These are phyloP conservation scores for Amblyraja radiata DNA, from an alignment of 2,797 vertebrate species.

Conservation along the genomic window DNA sequence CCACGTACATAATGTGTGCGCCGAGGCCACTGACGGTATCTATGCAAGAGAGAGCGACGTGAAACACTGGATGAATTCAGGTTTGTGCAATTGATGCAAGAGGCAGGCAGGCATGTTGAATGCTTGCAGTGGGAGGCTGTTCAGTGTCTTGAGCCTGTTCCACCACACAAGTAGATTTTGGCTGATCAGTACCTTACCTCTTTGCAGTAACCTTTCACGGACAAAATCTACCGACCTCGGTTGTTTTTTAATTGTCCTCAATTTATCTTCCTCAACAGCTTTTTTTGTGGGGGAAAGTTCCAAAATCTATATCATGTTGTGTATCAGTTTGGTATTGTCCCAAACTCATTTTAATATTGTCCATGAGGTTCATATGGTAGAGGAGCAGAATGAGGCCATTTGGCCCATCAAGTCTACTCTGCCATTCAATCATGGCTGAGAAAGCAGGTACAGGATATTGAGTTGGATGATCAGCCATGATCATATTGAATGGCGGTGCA, in stretches of 20 bases:
- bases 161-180: background rate
- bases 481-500: no score
- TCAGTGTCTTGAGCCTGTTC: background rate
- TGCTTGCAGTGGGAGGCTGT: background rate
- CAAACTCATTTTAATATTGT: no score
- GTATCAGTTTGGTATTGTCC: no score
- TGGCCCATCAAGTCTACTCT: no score
- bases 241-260: background rate
- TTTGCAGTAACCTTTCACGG: background rate
- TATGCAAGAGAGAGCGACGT: constrained; percentile 83
- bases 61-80: constrained; percentile 84
- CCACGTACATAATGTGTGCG: constrained; percentile 83
- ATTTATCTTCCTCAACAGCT: background rate
- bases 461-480: no score
- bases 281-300: background rate
- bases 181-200: background rate
- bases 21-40: constrained; percentile 77
- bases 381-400: no score
- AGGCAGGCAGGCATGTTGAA: background rate
- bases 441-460: no score
- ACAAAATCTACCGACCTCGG: background rate
- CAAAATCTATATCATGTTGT: no score
- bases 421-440: no score
- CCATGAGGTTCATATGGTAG: no score
- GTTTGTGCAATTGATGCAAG: constrained; percentile 48